phyloP scores from a whole-genome alignment of 1,140 invertebrate species.

The Drosophila eugracilis region DNA sequence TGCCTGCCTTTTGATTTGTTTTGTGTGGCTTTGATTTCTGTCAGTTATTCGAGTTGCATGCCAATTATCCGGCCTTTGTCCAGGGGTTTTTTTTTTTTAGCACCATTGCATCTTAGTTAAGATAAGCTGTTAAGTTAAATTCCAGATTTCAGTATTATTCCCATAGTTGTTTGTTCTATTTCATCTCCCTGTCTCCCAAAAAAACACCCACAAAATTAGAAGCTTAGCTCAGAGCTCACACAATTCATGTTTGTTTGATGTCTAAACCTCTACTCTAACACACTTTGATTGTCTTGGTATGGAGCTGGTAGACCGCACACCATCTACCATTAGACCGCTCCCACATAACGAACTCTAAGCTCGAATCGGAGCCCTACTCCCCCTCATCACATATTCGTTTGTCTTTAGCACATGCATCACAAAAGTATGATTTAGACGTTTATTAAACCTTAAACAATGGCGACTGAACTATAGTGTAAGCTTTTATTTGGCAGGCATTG shows the following conservation, averaged over 20 bases:
- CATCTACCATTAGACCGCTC: constrained; percentile 19
- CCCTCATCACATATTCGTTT: constrained; percentile 60
- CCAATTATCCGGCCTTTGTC: constrained; percentile 55
- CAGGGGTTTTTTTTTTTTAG: constrained; percentile 3
- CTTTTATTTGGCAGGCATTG: constrained; percentile 48
- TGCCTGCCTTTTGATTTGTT: constrained; percentile 76
- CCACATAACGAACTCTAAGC: not conserved
- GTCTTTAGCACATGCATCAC: constrained; percentile 78
- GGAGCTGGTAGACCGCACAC: constrained; percentile 33
- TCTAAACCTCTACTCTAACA: constrained; percentile 22
- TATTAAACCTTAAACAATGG: constrained; percentile 77
- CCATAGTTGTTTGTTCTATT: no score
- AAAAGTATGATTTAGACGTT: constrained; percentile 80
- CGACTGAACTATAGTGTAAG: constrained; percentile 4
- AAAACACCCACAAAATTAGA: constrained; percentile 24
- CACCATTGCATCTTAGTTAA: constrained; percentile 4
- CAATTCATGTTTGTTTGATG: constrained; percentile 12
- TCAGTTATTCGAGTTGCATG: constrained; percentile 72
- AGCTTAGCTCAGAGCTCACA: not conserved
- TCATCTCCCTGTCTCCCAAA: constrained; percentile 22
- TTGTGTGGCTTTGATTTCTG: constrained; percentile 73
- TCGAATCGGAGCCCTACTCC: not conserved
- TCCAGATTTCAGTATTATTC: not conserved
- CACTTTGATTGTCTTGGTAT: constrained; percentile 23
- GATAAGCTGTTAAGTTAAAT: not conserved